phyloP scores from a whole-genome alignment of 2,888 invertebrate species.

The Agelastica alni region DNA sequence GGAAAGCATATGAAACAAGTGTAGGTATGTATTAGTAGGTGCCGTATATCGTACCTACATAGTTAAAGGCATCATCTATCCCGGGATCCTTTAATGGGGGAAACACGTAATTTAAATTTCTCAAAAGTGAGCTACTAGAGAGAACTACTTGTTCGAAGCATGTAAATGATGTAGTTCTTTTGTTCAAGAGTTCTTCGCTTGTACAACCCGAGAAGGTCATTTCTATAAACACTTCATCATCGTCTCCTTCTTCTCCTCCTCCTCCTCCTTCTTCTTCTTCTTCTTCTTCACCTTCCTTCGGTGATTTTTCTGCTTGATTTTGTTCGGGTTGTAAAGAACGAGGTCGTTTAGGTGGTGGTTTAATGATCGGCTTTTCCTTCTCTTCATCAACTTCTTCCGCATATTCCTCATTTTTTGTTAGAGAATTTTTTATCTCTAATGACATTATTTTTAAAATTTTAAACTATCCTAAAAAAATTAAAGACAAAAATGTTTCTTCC shows the following conservation, averaged over 20 bases:
- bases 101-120: slow-evolving; percentile 58
- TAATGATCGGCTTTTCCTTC: neutral
- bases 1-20: too few relatives aligned
- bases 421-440: neutral
- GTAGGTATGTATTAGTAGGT: too few relatives aligned
- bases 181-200: slow-evolving; percentile 38
- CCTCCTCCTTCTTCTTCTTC: slow-evolving; percentile 3
- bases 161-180: slow-evolving; percentile 51
- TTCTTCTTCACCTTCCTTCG: neutral
- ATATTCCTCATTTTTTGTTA: neutral
- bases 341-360: neutral
- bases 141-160: slow-evolving; percentile 52
- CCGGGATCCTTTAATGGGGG: slow-evolving; percentile 54
- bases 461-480: too few relatives aligned
- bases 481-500: neutral
- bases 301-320: neutral
- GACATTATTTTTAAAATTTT: too few relatives aligned
- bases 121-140: slow-evolving; percentile 58
- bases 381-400: neutral
- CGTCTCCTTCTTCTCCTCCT: slow-evolving; percentile 17
- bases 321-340: neutral
- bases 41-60: slow-evolving; percentile 47
- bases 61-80: slow-evolving; percentile 51
- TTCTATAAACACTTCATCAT: neutral
- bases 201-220: slow-evolving; percentile 32